phyloP scores from a whole-genome alignment of 30 jellyfish, hydroid and myxozoan genomes.

The Morbakka virulenta region DNA sequence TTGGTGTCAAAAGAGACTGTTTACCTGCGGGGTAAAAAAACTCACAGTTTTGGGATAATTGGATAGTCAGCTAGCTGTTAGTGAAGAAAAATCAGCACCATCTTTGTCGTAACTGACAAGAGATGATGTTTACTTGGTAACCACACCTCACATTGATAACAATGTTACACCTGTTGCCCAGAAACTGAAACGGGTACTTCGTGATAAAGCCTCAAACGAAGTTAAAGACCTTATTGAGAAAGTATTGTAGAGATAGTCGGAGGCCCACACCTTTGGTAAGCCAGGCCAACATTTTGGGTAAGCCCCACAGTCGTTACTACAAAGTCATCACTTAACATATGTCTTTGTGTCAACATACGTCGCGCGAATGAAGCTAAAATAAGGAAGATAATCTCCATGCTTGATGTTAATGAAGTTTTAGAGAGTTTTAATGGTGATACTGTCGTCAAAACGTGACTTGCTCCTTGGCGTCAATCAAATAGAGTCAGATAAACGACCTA shows the following conservation, averaged over 20 bases:
- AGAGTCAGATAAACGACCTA: neutral
- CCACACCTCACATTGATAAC: neutral
- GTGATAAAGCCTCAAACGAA: neutral
- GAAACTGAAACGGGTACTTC: neutral
- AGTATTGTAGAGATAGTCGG: neutral
- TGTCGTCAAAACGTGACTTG: neutral
- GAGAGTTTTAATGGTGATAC: neutral
- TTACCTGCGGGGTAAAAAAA: neutral
- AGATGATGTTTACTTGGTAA: neutral
- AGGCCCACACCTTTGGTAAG: too few species aligned
- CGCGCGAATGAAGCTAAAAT: neutral
- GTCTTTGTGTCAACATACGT: slow-evolving; percentile 1
- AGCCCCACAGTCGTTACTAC: slow-evolving; percentile 6
- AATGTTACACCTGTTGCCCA: neutral
- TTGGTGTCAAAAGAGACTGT: neutral
- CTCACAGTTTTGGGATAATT: neutral
- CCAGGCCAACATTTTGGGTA: neutral
- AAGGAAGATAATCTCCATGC: neutral
- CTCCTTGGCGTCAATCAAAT: neutral
- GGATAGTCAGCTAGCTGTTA: neutral
- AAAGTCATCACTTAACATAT: neutral
- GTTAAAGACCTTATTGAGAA: neutral
- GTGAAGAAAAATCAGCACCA: neutral
- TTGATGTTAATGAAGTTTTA: neutral
- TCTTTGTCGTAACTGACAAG: neutral